A percentile compares a stretch with the other conserved stretches of the same genome.
phyloP scores from a whole-genome alignment of 2,888 invertebrate species.

The Lomographa bimaculata region DNA sequence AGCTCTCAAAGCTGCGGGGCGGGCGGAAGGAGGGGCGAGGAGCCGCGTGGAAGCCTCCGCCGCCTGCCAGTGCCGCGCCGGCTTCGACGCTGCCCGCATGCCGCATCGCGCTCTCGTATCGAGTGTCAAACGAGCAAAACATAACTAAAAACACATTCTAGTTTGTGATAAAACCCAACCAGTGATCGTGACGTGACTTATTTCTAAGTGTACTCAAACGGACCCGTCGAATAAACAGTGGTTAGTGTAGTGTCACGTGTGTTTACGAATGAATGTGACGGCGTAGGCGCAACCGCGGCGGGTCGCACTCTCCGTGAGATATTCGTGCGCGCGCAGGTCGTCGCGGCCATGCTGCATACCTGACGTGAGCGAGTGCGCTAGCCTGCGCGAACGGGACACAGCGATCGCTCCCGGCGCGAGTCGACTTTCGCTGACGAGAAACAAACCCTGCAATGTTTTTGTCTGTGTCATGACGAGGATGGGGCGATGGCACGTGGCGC shows the following conservation, averaged over 20 bases:
- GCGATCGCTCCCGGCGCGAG: conserved; percentile 62
- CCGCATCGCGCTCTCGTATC: conserved; percentile 47
- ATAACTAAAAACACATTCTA: conserved; percentile 63
- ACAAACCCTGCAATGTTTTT: conserved; percentile 69
- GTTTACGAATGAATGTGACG: conserved; percentile 80
- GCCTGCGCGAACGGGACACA: conserved; percentile 78
- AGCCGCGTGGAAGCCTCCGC: conserved; percentile 68
- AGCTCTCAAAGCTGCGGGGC: conserved; percentile 72
- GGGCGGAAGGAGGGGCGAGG: conserved; percentile 59
- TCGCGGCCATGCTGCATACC: conserved; percentile 84
- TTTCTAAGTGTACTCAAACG: conserved; percentile 35
- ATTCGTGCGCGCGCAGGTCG: conserved; percentile 80
- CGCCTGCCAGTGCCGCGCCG: conserved; percentile 73
- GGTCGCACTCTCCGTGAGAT: conserved; percentile 80
- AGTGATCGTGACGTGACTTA: conserved; percentile 29
- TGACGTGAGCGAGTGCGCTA: conserved; percentile 77
- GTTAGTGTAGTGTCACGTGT: conserved; percentile 77
- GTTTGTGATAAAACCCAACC: conserved; percentile 45
- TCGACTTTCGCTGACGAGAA: conserved; percentile 68
- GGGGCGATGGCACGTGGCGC: conserved; percentile 78
- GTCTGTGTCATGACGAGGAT: conserved; percentile 73
- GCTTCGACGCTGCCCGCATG: conserved; percentile 68
- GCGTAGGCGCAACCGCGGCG: conserved; percentile 76
- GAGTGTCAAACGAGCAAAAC: conserved; percentile 60
- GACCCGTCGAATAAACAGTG: conserved; percentile 34